A percentile compares a stretch with the other conserved stretches of the same genome.
Evolutionary conservation across 2,888 invertebrate genomes (phyloP).

Genomic region (Dryobotodes eremita): DNA sequence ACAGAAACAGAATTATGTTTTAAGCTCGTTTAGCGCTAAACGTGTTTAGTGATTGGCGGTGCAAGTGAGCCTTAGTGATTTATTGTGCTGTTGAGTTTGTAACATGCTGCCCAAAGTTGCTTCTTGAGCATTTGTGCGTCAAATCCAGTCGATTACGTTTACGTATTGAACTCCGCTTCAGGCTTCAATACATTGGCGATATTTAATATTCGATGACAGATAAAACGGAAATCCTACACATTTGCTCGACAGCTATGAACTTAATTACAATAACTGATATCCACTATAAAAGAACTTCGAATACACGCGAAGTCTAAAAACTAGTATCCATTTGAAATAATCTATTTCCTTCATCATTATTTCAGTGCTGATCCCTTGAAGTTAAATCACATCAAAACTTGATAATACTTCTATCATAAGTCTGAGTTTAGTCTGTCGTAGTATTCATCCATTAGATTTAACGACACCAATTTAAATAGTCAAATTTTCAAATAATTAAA

Average conservation of each 20-base stretch:
- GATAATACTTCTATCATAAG: conserved; percentile 5
- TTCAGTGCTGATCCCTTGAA: background rate
- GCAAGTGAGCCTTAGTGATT: too few relatives aligned
- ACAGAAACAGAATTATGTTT: too few relatives aligned
- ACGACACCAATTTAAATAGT: conserved; percentile 25
- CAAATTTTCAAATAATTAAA: conserved; percentile 48
- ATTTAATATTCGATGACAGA: background rate
- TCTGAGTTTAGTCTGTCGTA: conserved; percentile 14
- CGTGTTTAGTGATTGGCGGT: too few relatives aligned
- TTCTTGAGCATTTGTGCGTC: background rate
- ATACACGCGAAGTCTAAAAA: background rate
- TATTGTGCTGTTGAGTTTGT: background rate
- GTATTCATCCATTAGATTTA: conserved; percentile 20
- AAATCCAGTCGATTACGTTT: background rate
- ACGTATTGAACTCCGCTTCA: background rate
- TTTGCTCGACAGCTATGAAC: background rate
- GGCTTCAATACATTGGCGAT: background rate
- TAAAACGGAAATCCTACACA: background rate
- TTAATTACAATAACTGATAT: background rate
- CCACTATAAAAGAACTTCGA: background rate
- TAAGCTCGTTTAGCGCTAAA: too few relatives aligned
- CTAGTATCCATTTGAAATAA: background rate
- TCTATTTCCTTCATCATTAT: background rate
- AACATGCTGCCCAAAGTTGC: background rate
- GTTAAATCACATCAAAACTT: conserved; percentile 12